phyloP scores from a whole-genome alignment of 2,113 vertebrate species.

The Glareola pratincola region DNA sequence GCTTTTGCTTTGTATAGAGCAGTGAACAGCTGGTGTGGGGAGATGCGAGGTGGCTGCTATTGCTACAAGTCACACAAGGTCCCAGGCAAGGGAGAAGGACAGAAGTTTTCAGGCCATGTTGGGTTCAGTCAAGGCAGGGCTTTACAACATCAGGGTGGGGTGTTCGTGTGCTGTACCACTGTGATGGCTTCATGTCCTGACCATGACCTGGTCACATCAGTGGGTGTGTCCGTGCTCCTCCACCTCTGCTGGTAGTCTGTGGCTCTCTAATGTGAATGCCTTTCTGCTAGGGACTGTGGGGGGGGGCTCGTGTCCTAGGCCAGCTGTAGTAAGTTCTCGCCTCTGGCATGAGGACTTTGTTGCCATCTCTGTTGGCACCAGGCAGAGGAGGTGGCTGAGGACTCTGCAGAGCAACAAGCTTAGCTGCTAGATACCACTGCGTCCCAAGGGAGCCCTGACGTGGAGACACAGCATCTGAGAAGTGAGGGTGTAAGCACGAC shows the following conservation, averaged over 20 bases:
- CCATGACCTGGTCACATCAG: background rate
- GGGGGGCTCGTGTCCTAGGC: background rate
- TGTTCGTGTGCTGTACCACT: background rate
- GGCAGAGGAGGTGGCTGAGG: background rate
- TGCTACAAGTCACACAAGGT: background rate
- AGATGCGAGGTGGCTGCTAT: background rate
- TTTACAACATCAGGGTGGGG: fast-evolving
- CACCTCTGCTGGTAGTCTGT: background rate
- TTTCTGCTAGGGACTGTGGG: fast-evolving
- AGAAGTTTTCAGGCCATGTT: background rate
- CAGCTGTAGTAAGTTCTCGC: background rate
- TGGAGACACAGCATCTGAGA: background rate
- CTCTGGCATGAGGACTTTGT: background rate
- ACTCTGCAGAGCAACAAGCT: background rate
- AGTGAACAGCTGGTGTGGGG: no score
- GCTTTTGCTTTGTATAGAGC: background rate
- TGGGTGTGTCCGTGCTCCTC: background rate
- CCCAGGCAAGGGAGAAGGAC: no score
- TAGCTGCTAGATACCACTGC: background rate
- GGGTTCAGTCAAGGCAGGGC: background rate
- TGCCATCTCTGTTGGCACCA: background rate
- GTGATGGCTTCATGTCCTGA: background rate
- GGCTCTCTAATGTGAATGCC: background rate
- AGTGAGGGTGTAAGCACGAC: background rate
- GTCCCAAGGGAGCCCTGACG: background rate